Base-by-base conservation (phyloP, 2,888 invertebrate genomes). In the Thymelicus lineola region DNA sequence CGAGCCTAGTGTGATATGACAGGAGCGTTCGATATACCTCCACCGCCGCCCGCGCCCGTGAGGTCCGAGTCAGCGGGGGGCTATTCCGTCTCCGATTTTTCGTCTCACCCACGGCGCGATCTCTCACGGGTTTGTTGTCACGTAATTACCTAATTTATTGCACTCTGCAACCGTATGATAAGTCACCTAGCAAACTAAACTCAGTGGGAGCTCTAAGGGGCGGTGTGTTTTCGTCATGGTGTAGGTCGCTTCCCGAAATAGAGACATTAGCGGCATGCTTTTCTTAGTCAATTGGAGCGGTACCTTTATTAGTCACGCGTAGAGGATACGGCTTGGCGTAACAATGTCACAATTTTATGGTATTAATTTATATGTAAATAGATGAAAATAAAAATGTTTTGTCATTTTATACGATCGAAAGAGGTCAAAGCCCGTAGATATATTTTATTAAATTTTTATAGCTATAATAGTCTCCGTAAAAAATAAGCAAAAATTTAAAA, bases 141-240 rank as follows among this genome's bases (percentile, higher is more conserved):
- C 84, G 82, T 89, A 93, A 93, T 92, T 92, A 80, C 74, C 77
- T 79, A 91, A 93, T 93, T 92, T 93, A 93, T 93, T 88, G 87
- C 89, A 84, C 81, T 81, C 82, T 82, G 80, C 80, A 75, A 77
- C 77, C 79, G 79, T 76, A 78, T 76, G 78, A 79, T 80, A 80
- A 86, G 79, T 82, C 79, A 77, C 78, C 80, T 80, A 85, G 85
- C 82, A 84, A 82, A 84, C 80, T 77, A 75, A 73, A 71, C 82
- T 76, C 82, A 81, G 84, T 83, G 82, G 84, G 84, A 72, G 76
- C 76, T 78, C 78, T 80, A 81, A 73, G 73, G 85, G 91, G 91
- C 89, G 91, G 91, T 89, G 73, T 90, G 87, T 90, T 91, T 89
- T 84, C 82, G 81, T 81, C 83, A 82, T 82, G 85, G 81, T 79